Conservation (phyloP, 1,140 invertebrate species). For the Drosophila ficusphila region DNA sequence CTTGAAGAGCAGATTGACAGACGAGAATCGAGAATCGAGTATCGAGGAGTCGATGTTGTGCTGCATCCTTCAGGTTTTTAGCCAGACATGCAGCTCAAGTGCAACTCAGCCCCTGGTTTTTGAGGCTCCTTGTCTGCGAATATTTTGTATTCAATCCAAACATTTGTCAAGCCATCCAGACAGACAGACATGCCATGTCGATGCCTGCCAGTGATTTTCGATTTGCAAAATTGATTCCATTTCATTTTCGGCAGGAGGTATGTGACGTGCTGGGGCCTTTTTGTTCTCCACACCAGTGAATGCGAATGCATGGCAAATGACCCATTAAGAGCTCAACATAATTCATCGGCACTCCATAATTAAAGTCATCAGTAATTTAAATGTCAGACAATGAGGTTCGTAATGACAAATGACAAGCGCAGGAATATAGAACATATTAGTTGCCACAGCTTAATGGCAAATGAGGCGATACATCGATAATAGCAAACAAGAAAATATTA, state of each 20-base stretch:
- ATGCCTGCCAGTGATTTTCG: conserved; percentile 31
- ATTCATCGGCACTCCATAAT: conserved; percentile 9
- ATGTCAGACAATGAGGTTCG: not conserved
- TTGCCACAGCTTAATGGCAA: too few relatives aligned
- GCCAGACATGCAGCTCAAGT: conserved; percentile 39
- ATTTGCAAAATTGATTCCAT: conserved; percentile 49
- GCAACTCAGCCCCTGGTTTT: conserved; percentile 2
- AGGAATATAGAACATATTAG: not conserved
- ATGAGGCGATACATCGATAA: not conserved
- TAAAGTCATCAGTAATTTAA: conserved; percentile 29
- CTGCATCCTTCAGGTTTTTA: conserved; percentile 27
- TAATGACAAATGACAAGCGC: not conserved
- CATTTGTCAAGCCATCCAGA: conserved; percentile 51
- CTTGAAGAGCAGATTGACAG: conserved; percentile 41
- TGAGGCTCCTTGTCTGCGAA: not conserved
- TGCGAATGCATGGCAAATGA: conserved; percentile 25
- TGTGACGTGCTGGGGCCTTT: conserved; percentile 4
- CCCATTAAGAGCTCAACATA: conserved; percentile 26
- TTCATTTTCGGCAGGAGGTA: not conserved
- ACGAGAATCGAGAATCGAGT: conserved; percentile 17
- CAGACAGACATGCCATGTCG: conserved; percentile 33
- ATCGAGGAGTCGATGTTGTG: not conserved
- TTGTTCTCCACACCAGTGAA: conserved; percentile 26
- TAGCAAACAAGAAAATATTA: not conserved
- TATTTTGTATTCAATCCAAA: conserved; percentile 53